Base-by-base conservation (phyloP, 2,113 vertebrate genomes). In the Mugil cephalus region DNA sequence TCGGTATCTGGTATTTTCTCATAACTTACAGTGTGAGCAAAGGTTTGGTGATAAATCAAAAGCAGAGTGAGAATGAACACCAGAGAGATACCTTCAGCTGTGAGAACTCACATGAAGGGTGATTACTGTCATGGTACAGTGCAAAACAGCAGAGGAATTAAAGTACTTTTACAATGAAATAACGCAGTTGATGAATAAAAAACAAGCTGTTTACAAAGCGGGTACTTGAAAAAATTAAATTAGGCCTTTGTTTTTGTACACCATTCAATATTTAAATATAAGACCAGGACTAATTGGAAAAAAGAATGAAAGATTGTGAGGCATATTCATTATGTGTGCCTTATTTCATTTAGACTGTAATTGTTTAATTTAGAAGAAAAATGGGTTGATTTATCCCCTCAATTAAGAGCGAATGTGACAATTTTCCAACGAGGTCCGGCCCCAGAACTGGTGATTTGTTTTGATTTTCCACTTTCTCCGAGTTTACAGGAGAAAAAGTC, bases 11-110 rank as follows among this genome's bases (percentile, higher is more conserved):
- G 24, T 30, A 30, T 30, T 30, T 2, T 2, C 5, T 30, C 24
- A 30, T 72, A 63, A 55, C 50, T 68, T 54, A 17, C 21, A 68
- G 46, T 45, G 30, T 30, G 68, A 65, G 24, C 72, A 59, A 59
- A 30, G 17, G 11, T 40, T 8, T 51, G 48, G 63, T 65, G 2
- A 85, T 86, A 83, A 82, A 89, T 84, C 68, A 79, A 48, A 45
- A n/a, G 34, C 45, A 39, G 54, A 82, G 69, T 50, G 52, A 64
- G 39, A 38, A 9, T 21, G 21, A 79, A 19, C 56, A 62, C 39
- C 40, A 12, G 64, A 46, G 21, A 69, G 43, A 39, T 52, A 34
- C 56, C 46, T 69, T 68, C 53, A 74, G 61, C 69, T 65, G 30
- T 70, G 73, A 67, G 78, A 71, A 69, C 19, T 8, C 35, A 30